These are phyloP conservation scores for Sarcophaga rosellei DNA, from an alignment of 2,888 invertebrate species.

Conservation along the genomic window DNA sequence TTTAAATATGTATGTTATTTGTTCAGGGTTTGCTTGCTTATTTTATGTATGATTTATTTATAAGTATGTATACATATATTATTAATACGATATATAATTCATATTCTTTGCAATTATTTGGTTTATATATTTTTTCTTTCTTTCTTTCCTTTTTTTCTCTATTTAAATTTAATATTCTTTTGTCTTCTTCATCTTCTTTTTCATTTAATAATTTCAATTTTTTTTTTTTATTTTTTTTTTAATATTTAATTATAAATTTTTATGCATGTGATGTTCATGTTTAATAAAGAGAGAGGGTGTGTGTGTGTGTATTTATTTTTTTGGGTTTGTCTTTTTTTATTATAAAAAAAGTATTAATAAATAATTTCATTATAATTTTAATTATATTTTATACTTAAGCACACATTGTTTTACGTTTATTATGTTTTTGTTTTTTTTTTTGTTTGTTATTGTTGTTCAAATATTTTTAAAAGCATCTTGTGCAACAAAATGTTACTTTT, in stretches of 20 bases:
- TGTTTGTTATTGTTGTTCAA: slow-evolving; percentile 21
- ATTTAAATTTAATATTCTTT: background rate
- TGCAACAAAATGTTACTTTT: slow-evolving; percentile 20
- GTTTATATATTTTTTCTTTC: slow-evolving; percentile 34
- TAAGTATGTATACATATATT: background rate
- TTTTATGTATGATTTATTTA: slow-evolving; percentile 1
- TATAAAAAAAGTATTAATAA: slow-evolving; percentile 25
- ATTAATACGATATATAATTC: slow-evolving; percentile 3
- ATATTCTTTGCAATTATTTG: slow-evolving; percentile 51
- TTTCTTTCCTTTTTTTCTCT: background rate
- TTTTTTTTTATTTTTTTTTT: slow-evolving; percentile 4
- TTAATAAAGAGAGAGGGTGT: background rate
- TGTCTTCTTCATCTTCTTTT: too few species aligned
- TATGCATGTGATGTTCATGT: background rate
- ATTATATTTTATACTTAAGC: slow-evolving; percentile 38
- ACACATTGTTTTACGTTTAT: slow-evolving; percentile 40
- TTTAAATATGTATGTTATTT: slow-evolving; percentile 28
- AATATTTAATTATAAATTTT: slow-evolving; percentile 9
- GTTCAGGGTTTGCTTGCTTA: slow-evolving; percentile 18
- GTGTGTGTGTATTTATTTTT: background rate
- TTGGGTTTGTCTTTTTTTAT: background rate
- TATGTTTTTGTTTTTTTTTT: background rate
- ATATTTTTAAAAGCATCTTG: slow-evolving; percentile 3
- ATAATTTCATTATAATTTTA: slow-evolving; percentile 34
- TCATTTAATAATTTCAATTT: slow-evolving; percentile 43